phyloP scores from a whole-genome alignment of 2,888 invertebrate species.

The Pollenia griseotomentosa region DNA sequence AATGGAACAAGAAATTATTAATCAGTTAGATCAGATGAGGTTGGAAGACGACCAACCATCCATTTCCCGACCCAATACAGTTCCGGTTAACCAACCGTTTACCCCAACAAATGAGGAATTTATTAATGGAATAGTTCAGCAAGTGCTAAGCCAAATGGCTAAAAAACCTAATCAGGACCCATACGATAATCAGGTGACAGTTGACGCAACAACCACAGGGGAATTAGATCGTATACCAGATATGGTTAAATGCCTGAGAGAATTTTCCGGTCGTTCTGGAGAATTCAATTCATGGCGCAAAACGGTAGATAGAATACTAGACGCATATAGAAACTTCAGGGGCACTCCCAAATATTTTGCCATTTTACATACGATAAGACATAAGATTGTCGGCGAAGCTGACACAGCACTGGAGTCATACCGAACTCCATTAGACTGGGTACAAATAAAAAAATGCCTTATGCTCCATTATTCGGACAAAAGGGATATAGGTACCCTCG shows the following conservation, averaged over 20 bases:
- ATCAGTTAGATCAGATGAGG: too few species aligned
- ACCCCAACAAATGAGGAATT: too few species aligned
- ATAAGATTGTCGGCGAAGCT: background rate
- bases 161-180: too few species aligned
- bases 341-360: background rate
- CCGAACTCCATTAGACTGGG: background rate
- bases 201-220: background rate
- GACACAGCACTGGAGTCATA: background rate
- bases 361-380: background rate
- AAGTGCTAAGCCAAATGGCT: too few species aligned
- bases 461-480: background rate
- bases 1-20: too few species aligned
- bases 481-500: slow-evolving; percentile 27
- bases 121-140: too few species aligned
- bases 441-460: background rate
- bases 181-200: too few species aligned
- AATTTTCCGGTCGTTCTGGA: background rate
- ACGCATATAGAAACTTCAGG: background rate
- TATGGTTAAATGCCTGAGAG: background rate
- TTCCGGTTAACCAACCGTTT: too few species aligned
- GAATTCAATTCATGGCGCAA: too few species aligned
- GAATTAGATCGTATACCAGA: background rate
- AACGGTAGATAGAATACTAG: background rate
- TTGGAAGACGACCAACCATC: too few species aligned
- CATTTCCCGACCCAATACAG: too few species aligned